These are phyloP conservation scores for Ophion ventricosus DNA, from an alignment of 2,888 invertebrate genomes.

Conservation along the genomic window DNA sequence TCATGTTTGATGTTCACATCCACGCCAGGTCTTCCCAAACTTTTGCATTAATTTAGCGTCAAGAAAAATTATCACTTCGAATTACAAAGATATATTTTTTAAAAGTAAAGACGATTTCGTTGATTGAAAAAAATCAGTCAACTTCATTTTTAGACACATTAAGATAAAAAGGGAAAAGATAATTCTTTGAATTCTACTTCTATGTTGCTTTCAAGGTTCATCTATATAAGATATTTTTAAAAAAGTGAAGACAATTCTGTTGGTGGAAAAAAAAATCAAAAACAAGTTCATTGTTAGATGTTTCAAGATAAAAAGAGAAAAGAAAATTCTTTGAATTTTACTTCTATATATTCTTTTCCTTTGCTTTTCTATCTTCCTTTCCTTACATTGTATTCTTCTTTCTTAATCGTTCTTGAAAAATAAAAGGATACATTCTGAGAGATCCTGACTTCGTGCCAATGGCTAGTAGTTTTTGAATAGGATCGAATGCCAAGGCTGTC, in stretches of 20 bases:
- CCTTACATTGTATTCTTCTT: background rate
- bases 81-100: conserved; percentile 14
- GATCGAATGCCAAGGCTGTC: conserved; percentile 98
- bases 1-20: conserved; percentile 97
- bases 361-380: background rate
- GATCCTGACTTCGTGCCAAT: conserved; percentile 98
- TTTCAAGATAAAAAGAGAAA: too few relatives aligned
- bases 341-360: background rate
- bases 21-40: conserved; percentile 98
- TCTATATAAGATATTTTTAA: too few relatives aligned
- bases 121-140: too few relatives aligned
- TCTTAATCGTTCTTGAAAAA: conserved; percentile 34
- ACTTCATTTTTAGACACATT: too few relatives aligned
- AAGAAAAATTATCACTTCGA: conserved; percentile 41
- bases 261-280: conserved; percentile 26
- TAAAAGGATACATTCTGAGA: conserved; percentile 97
- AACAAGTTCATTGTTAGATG: too few relatives aligned
- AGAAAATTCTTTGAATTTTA: background rate
- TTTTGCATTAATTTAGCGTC: conserved; percentile 41
- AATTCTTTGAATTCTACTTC: too few relatives aligned
- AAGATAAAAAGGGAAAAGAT: too few relatives aligned
- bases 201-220: too few relatives aligned
- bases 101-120: too few relatives aligned
- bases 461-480: conserved; percentile 97
- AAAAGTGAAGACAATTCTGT: too few relatives aligned